A percentile compares a stretch with the other conserved stretches of the same genome.
Conservation (phyloP, 2,113 vertebrate genomes). For the Onychostoma macrolepis region DNA sequence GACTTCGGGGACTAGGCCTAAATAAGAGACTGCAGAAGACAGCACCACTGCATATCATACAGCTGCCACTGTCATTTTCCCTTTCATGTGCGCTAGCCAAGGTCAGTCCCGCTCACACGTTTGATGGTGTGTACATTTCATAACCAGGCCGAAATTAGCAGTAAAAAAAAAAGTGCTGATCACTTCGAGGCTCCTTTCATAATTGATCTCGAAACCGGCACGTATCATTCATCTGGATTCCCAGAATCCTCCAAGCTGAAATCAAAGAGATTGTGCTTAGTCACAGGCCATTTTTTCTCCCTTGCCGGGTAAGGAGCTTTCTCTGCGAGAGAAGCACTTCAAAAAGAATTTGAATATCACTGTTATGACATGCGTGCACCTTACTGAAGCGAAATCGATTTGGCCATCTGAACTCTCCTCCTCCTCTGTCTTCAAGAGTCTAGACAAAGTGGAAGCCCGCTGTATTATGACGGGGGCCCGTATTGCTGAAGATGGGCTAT, state of each 20-base stretch:
- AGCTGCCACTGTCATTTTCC: slow-evolving; percentile 39
- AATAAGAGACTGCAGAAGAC: slow-evolving; percentile 47
- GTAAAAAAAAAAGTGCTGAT: background rate
- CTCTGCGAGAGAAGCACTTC: background rate
- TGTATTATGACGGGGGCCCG: background rate
- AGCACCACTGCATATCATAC: slow-evolving; percentile 31
- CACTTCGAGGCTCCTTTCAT: background rate
- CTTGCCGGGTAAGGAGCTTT: background rate
- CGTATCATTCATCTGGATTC: background rate
- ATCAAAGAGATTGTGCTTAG: slow-evolving; percentile 4
- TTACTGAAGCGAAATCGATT: background rate
- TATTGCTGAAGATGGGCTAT: background rate
- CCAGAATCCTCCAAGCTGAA: background rate
- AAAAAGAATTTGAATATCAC: slow-evolving; percentile 20
- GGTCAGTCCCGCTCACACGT: slow-evolving; percentile 35
- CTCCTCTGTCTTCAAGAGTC: background rate
- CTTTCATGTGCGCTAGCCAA: slow-evolving; percentile 37
- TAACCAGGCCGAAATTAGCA: background rate
- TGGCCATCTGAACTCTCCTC: slow-evolving; percentile 15
- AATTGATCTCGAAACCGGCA: background rate
- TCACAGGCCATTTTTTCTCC: background rate
- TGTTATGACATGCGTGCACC: slow-evolving; percentile 3
- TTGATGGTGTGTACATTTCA: background rate
- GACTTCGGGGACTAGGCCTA: slow-evolving; percentile 53
- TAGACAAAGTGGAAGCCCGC: slow-evolving; percentile 6